These are phyloP conservation scores for Heliornis fulica DNA, from an alignment of 2,113 vertebrate genomes.

Conservation along the genomic window DNA sequence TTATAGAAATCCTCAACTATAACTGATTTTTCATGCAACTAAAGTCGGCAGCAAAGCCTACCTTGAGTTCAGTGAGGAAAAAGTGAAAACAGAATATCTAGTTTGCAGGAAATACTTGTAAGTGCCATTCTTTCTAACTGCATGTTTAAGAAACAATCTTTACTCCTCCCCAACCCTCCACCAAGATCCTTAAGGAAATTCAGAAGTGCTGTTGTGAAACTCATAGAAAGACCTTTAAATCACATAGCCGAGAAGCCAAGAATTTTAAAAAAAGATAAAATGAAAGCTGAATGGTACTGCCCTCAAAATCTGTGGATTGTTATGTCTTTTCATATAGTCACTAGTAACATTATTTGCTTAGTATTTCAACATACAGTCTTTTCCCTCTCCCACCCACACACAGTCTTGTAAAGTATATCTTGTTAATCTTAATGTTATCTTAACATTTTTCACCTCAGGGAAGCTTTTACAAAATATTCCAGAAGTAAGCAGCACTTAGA, in stretches of 20 bases:
- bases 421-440: constrained; percentile 45
- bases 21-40: neutral
- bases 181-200: neutral
- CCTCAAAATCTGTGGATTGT: neutral
- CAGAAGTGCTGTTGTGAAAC: neutral
- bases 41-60: neutral
- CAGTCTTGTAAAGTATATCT: constrained; percentile 38
- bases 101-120: neutral
- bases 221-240: neutral
- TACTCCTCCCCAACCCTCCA: neutral
- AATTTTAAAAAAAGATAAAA: neutral
- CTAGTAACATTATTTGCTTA: constrained; percentile 18
- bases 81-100: neutral
- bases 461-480: neutral
- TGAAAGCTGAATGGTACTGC: neutral
- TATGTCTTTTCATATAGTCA: neutral
- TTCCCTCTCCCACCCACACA: neutral
- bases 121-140: neutral
- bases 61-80: neutral
- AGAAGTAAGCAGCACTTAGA: neutral
- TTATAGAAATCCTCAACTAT: neutral
- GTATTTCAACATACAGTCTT: neutral
- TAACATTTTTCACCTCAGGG: constrained; percentile 10
- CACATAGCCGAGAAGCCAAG: neutral
- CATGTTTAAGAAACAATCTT: neutral